These are phyloP conservation scores for Psilanteris sp. DNA, from an alignment of 1,140 invertebrate species.

Conservation along the genomic window DNA sequence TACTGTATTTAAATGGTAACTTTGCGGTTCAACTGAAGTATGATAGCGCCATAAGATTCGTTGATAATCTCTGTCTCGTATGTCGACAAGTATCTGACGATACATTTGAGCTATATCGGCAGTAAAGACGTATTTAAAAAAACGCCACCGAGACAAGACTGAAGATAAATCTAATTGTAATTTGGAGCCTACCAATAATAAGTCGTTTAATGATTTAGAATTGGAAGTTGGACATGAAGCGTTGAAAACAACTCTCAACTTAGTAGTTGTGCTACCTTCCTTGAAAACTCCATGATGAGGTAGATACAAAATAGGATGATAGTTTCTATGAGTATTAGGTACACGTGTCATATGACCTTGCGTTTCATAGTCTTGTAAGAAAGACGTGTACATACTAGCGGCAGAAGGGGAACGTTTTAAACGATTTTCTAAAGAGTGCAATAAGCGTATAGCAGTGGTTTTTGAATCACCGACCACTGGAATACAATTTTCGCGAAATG, in stretches of 20 bases:
- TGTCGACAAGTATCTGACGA: conserved; percentile 11
- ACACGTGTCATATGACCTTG: neutral
- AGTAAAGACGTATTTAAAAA: neutral
- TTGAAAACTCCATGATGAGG: conserved; percentile 10
- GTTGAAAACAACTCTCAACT: conserved; percentile 20
- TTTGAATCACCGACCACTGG: neutral
- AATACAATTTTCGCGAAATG: neutral
- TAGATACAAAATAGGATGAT: neutral
- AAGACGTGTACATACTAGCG: neutral
- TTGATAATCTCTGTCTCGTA: conserved; percentile 14
- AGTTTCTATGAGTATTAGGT: too few species aligned
- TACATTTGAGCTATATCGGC: conserved; percentile 31
- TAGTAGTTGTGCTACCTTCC: neutral
- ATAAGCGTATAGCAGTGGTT: neutral
- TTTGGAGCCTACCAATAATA: conserved; percentile 5
- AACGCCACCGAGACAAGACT: conserved; percentile 1
- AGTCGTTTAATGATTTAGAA: neutral
- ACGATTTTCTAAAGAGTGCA: neutral
- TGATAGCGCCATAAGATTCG: conserved; percentile 1
- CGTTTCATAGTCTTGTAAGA: neutral
- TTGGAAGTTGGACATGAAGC: neutral
- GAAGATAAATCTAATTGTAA: conserved; percentile 1
- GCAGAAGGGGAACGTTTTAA: too few species aligned
- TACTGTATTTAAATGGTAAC: conserved; percentile 13
- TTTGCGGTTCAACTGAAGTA: neutral